Base-by-base conservation (phyloP, 2,888 invertebrate species). In the Nyleta sp. region DNA sequence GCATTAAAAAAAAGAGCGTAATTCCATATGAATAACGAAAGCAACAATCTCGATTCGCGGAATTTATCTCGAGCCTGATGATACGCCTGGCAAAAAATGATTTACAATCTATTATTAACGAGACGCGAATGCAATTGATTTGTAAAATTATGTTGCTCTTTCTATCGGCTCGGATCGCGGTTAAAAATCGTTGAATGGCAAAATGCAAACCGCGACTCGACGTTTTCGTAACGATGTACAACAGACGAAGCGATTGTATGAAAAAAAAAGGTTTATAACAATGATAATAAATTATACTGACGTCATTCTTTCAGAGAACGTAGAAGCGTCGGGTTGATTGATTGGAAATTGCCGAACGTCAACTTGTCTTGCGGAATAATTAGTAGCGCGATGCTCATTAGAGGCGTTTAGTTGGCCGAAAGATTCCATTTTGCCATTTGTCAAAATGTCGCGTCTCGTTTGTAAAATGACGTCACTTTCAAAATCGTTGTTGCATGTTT, bases 71-170 rank as follows among this genome's bases (percentile, higher is more conserved):
- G 35, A 44, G 42, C 42, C 22, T 62, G 53, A 71, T 71, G 38
- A 62, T 71, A 46, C 35, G 20, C 53, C 64, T 67, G 55, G 60
- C 60, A 68, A 74, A 74, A 74, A 68, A 74, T 74, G 74, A 74
- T 67, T 74, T 68, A 74, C 33, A 60, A 62, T 67, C 67, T 55
- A 74, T 74, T 74, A 68, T 74, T 46, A 67, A 53, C 50, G 33
- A 44, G 64, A 60, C 22, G 17, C 15, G 38, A 59, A 38, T 67
- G 65, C 42, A 55, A 73, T 65, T 59, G 57, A 65, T 65, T 50
- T 62, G 33, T 22, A 52, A 59, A 67, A 67, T 65, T 53, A 20
- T 55, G 35, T 38, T 33, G 20, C 44, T 53, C 40, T 59, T 59
- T 52, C 42, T n/a, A 74, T 65, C 65, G 44, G 11, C 38, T 40